phyloP scores from a whole-genome alignment of 37 sponge, comb jelly and placozoan genomes.

The Ianthella basta region DNA sequence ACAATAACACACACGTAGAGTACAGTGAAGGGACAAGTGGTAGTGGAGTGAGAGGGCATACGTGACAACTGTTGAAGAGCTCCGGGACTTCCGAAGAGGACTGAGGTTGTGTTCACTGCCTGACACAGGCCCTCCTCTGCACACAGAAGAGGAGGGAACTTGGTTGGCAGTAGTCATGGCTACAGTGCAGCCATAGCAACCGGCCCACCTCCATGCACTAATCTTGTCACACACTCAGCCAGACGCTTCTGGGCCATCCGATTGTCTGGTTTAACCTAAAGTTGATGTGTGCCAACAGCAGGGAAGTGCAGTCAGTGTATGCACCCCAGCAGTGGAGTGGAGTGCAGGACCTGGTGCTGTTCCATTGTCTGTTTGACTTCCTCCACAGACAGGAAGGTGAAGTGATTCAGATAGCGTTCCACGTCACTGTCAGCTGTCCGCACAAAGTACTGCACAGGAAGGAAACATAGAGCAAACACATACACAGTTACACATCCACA shows the following conservation, averaged over 20 bases:
- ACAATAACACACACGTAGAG: too few species aligned
- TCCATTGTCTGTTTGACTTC: conserved; percentile 43
- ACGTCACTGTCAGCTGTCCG: conserved; percentile 49
- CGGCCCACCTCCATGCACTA: conserved; percentile 82
- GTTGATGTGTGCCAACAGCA: too few species aligned
- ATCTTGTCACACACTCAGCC: conserved; percentile 69
- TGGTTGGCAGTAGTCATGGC: neutral
- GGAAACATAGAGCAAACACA: neutral
- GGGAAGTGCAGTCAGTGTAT: neutral
- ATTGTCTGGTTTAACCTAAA: conserved; percentile 37
- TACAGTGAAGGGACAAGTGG: too few species aligned
- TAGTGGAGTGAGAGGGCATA: neutral
- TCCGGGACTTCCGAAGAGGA: conserved; percentile 54
- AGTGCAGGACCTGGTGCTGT: conserved; percentile 39
- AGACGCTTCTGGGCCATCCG: conserved; percentile 67
- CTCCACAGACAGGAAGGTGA: conserved; percentile 57
- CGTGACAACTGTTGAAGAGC: conserved; percentile 45
- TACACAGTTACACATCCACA: neutral
- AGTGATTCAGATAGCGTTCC: conserved; percentile 43
- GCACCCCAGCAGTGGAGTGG: neutral
- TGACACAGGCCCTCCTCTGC: conserved; percentile 53
- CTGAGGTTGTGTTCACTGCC: conserved; percentile 60
- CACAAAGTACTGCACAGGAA: conserved; percentile 20
- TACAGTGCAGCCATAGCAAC: neutral
- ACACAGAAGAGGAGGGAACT: neutral